These are phyloP conservation scores for Leptopilina drosophilae DNA, from an alignment of 2,888 invertebrate genomes.

Conservation along the genomic window DNA sequence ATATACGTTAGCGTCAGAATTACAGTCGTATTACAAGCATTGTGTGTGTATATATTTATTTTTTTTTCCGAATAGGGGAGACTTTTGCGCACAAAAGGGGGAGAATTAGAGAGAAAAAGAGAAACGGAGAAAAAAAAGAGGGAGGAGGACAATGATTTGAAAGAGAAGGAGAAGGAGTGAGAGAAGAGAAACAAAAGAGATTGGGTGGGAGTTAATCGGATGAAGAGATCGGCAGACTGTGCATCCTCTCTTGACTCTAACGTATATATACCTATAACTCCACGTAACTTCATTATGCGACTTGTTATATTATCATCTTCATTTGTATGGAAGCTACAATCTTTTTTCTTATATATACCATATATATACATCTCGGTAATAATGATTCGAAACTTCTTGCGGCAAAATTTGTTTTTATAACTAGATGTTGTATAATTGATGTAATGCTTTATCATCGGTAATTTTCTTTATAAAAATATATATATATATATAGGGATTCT, in stretches of 20 bases:
- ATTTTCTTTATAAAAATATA: no score
- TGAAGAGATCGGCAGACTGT: constrained; percentile 71
- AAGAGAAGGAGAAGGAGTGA: neutral
- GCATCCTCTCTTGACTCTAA: constrained; percentile 62
- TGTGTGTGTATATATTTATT: neutral
- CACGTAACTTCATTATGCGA: constrained; percentile 38
- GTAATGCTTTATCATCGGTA: neutral
- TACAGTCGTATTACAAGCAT: neutral
- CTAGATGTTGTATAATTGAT: neutral
- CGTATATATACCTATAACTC: constrained; percentile 15
- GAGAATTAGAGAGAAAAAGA: constrained; percentile 19
- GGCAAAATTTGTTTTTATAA: constrained; percentile 2
- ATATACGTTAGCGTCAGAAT: neutral
- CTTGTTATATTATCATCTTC: constrained; percentile 37
- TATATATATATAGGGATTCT: no score
- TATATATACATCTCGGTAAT: neutral
- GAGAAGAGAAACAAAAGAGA: constrained; percentile 10
- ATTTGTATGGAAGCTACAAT: constrained; percentile 35
- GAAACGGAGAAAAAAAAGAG: neutral
- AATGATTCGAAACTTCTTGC: constrained; percentile 6
- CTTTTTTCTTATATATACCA: constrained; percentile 24
- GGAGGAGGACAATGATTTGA: constrained; percentile 9
- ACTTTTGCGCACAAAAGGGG: neutral
- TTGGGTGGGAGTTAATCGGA: constrained; percentile 69
- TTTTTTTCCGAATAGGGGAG: constrained; percentile 29